Evolutionary conservation across 1,140 invertebrate species (phyloP), one percentile per base, ranked within the genome.

Genomic region (Battus philenor): DNA sequence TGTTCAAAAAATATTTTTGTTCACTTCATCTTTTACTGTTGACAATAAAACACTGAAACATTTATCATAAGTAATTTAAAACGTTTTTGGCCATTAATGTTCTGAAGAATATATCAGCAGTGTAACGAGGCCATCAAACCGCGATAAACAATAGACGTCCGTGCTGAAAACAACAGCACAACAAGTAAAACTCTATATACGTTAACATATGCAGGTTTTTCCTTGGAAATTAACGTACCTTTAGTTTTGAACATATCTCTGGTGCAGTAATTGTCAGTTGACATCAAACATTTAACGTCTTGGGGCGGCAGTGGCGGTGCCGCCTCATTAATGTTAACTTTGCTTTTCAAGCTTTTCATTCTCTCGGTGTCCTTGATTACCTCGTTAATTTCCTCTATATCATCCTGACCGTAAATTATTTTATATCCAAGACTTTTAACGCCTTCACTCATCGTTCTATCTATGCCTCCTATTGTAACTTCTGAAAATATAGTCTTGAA

Each of bases 271-370:
- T 62, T 50, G 17, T 81, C 72, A 5, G 70, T 69, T 0, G 80
- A 84, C 68, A 80, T 79, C 50, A 84, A 54, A 31, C 80, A 84
- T 53, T 84, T 84, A 1, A 84, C 76, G 17, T 84, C 80, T 24
- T 50, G 39, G 5, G 66, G 32, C 1, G 66, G 67, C 15, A 84
- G 32, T 1, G 69, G 68, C 1, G 65, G 50, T 4, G 74, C 50
- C 0, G 53, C 44, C 20, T 70, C 53, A 15, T 73, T 68, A 6
- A 77, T 11, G 22, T 67, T 53, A 3, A 60, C 32, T 29, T 46
- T 68, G 5, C 46, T 57, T 44, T 72, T 73, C 33, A 68, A 17
- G 2, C 31, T 36, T 8, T 59, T 39, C 9, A 46, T 36, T 12
- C 74, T 75, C 34, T 80, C 76, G 1, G 54, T 39, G 8, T 76